Evolutionary conservation across 1,140 invertebrate genomes (phyloP), one percentile per base, ranked within the genome.

Genomic region (Drosophila ohnishii): DNA sequence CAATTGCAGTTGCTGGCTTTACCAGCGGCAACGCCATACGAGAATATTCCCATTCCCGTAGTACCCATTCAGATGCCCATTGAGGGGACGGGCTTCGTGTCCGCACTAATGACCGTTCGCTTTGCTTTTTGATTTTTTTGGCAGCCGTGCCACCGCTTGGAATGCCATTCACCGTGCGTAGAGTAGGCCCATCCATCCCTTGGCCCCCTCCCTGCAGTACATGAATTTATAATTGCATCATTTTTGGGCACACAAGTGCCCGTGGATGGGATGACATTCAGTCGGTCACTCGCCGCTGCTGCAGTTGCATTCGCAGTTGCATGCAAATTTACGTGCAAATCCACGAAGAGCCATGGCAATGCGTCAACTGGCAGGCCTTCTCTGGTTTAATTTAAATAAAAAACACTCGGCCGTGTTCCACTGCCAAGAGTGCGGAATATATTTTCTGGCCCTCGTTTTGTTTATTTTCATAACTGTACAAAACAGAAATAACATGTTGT

Each of bases 201-300:
- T 63, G 40, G 47, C 19, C 51, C 78, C 44, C 45, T 22, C 5
- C 28, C 42, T 71, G 47, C 70, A 47, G 13, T 53, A 69, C 66
- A 83, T 87, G 80, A 87, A 87, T 87, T 83, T 83, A 88, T 88
- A 87, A 87, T 87, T 87, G 83, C 67, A 83, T 83, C 80, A 88
- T 77, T 77, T 65, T 66, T 84, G 48, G 60, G 50, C 48, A 61
- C 63, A 76, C 56, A 74, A 56, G 50, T 74, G 56, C 13, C 35
- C 42, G 48, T 39, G 45, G 22, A 48, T 28, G 25, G 71, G 57
- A 73, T 73, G 71, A 57, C 74, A 76, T 42, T 66, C 72, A 69
- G 40, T 76, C 56, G 64, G 62, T 39, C 74, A 60, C 44, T 59
- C 13, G 55, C 51, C 19, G 19, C 19, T 55, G 66, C 30, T 71